Evolutionary conservation across 2,113 vertebrate genomes (phyloP).

Genomic region (Dipodomys merriami): DNA sequence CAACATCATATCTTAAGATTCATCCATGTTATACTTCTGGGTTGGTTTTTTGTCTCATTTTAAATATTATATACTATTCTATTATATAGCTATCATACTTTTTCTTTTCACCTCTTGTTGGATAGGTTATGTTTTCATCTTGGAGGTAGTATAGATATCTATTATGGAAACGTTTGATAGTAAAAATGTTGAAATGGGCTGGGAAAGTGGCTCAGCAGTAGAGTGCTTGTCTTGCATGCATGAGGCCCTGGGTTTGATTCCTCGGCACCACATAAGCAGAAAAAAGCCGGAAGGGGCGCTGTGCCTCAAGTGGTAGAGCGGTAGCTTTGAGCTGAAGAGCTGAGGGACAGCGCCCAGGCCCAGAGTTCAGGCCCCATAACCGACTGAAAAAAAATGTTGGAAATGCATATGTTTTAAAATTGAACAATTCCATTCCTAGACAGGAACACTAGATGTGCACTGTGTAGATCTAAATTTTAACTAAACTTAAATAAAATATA

Average conservation of each 20-base stretch:
- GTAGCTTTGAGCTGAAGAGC: no score
- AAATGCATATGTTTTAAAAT: neutral
- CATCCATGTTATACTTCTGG: no score
- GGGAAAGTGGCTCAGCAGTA: no score
- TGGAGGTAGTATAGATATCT: neutral
- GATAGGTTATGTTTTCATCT: constrained; percentile 34
- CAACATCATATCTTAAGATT: no score
- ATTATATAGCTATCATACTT: neutral
- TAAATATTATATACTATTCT: neutral
- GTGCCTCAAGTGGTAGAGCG: no score
- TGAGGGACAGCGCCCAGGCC: neutral
- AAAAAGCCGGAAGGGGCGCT: no score
- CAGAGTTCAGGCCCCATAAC: neutral
- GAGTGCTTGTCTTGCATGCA: no score
- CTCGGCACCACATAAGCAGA: no score
- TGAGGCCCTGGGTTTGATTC: no score
- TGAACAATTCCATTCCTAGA: neutral
- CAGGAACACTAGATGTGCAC: neutral
- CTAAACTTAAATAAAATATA: constrained; percentile 30
- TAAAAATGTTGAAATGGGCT: neutral
- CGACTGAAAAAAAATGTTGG: neutral
- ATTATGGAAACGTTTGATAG: constrained; percentile 23
- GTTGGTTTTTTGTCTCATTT: neutral
- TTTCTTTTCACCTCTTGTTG: constrained; percentile 12
- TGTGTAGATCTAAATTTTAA: constrained; percentile 54